Conservation (phyloP, 2,113 vertebrate species). For the Chloropsis cyanopogon region DNA sequence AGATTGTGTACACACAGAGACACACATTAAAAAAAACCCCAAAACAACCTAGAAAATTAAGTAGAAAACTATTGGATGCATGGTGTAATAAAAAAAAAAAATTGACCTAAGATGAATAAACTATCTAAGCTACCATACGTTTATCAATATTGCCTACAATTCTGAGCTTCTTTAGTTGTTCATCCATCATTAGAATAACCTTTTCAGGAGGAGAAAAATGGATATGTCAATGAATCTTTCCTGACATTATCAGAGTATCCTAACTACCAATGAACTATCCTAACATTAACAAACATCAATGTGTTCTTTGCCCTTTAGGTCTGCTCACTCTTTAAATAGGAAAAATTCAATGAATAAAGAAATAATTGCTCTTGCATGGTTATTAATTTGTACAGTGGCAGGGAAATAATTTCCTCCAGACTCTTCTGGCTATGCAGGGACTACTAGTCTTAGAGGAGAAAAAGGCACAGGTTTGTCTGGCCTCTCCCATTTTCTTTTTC, state of each 20-base stretch:
- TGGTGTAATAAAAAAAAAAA: not conserved
- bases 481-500: not conserved
- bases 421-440: not conserved
- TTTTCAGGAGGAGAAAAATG: not conserved
- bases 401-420: not conserved
- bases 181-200: not conserved
- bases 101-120: not conserved
- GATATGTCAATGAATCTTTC: not conserved
- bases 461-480: not conserved
- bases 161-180: not conserved
- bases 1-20: not conserved
- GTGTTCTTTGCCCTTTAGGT: not conserved
- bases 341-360: not conserved
- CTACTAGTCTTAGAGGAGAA: not conserved
- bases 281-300: not conserved
- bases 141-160: not conserved
- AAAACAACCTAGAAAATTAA: not conserved
- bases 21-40: rapidly evolving
- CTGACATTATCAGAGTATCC: not conserved
- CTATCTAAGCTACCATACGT: not conserved
- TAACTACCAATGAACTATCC: not conserved
- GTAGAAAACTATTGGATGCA: not conserved
- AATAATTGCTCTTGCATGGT: not conserved
- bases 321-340: not conserved
- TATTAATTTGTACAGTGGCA: not conserved